A percentile compares a stretch with the other conserved stretches of the same genome.
Evolutionary conservation across 2,888 invertebrate species (phyloP).

Genomic region (Nectonema munidae): DNA sequence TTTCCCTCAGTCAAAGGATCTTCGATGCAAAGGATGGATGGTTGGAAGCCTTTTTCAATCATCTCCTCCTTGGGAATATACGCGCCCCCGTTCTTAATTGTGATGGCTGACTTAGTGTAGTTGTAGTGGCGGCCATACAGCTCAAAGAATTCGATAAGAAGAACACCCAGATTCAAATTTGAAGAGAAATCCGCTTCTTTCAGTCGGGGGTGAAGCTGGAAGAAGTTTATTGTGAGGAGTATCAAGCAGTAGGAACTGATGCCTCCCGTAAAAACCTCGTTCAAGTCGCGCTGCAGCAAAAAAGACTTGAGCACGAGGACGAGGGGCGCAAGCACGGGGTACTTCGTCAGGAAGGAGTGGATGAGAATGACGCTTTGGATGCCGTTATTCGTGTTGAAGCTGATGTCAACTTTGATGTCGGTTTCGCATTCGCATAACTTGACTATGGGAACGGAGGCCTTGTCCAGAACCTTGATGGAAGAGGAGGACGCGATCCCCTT

Average conservation of each 20-base stretch:
- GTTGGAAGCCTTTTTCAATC: no score
- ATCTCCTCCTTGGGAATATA: constrained; percentile 81
- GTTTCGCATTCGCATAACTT: constrained; percentile 59
- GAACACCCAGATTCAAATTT: constrained; percentile 48
- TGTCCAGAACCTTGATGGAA: constrained; percentile 73
- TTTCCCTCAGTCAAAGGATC: constrained; percentile 70
- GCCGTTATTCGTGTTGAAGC: constrained; percentile 92
- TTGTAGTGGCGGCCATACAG: constrained; percentile 69
- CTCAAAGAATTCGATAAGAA: constrained; percentile 82
- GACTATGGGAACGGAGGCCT: constrained; percentile 81
- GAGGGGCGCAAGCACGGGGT: constrained; percentile 58
- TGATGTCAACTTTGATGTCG: constrained; percentile 74
- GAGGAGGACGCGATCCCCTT: constrained; percentile 56
- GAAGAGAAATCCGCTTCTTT: constrained; percentile 35
- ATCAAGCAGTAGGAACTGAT: constrained; percentile 94
- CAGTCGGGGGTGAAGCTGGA: constrained; percentile 41
- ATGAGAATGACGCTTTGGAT: constrained; percentile 40
- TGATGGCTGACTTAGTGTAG: constrained; percentile 60
- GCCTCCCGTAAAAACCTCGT: constrained; percentile 96
- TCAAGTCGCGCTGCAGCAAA: constrained; percentile 73
- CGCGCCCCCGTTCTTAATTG: neutral
- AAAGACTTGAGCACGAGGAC: constrained; percentile 94
- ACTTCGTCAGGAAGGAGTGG: constrained; percentile 43
- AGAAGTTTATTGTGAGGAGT: constrained; percentile 85
- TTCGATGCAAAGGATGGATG: constrained; percentile 73